phyloP scores from a whole-genome alignment of 2,797 vertebrate species.

The Pangasius sanitwongsei region DNA sequence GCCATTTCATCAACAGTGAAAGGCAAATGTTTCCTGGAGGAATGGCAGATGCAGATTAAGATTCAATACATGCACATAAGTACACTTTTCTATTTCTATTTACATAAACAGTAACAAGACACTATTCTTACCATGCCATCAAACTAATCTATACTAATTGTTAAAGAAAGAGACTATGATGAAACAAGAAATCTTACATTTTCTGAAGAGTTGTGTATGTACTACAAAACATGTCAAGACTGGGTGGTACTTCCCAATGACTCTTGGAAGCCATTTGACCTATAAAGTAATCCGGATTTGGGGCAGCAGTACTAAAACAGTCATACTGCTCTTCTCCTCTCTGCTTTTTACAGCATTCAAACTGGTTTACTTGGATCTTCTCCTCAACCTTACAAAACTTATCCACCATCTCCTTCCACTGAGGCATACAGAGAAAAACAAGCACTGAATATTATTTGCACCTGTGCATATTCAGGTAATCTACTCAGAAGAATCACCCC shows the following conservation, averaged over 20 bases:
- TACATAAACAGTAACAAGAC: background rate
- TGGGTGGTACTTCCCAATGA: background rate
- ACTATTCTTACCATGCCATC: background rate
- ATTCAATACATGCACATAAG: background rate
- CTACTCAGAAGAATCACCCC: background rate
- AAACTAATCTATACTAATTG: background rate
- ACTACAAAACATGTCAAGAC: constrained; percentile 65
- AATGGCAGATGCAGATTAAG: background rate
- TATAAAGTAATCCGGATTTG: constrained; percentile 63
- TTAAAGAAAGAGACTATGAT: background rate
- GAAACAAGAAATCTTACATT: constrained; percentile 63
- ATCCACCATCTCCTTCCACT: constrained; percentile 74
- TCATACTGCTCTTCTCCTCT: constrained; percentile 41
- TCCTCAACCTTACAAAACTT: constrained; percentile 66
- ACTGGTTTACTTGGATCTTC: background rate
- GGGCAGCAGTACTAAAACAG: constrained; percentile 70
- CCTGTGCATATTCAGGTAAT: background rate
- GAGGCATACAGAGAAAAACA: constrained; percentile 16
- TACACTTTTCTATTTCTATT: background rate
- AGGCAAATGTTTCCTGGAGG: background rate
- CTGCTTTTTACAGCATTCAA: constrained; percentile 63
- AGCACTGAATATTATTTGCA: background rate
- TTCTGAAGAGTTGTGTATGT: constrained; percentile 60
- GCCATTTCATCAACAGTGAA: constrained; percentile 57
- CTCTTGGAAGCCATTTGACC: no score